These are phyloP conservation scores for Lithosia quadra DNA, from an alignment of 2,888 invertebrate genomes.

Conservation along the genomic window DNA sequence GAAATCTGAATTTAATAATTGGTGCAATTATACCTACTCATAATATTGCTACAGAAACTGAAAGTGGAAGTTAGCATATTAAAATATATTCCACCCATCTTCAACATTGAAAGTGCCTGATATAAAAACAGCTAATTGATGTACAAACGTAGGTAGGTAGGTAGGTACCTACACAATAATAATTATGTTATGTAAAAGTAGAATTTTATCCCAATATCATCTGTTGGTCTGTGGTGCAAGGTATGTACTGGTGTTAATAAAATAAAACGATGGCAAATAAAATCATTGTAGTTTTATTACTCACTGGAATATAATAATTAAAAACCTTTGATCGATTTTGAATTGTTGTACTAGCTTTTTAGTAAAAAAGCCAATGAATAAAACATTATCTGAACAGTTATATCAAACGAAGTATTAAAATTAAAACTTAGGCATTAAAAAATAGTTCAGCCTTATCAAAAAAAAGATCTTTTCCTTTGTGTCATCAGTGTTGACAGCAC, in stretches of 20 bases:
- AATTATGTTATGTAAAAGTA: too few relatives aligned
- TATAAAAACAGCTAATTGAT: too few relatives aligned
- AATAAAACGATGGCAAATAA: slow-evolving; percentile 51
- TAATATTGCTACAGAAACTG: too few relatives aligned
- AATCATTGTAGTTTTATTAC: slow-evolving; percentile 81
- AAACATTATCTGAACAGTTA: slow-evolving; percentile 75
- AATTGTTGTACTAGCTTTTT: slow-evolving; percentile 83
- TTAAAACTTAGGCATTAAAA: slow-evolving; percentile 82
- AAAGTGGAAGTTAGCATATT: too few relatives aligned
- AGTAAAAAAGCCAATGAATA: slow-evolving; percentile 72
- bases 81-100: too few relatives aligned
- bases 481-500: slow-evolving; percentile 76
- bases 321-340: slow-evolving; percentile 81
- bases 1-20: too few relatives aligned
- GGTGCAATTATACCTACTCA: too few relatives aligned
- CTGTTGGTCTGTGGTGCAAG: background rate
- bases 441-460: slow-evolving; percentile 86
- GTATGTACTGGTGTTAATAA: background rate
- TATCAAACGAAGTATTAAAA: slow-evolving; percentile 77
- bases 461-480: slow-evolving; percentile 83
- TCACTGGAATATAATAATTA: slow-evolving; percentile 82
- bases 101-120: too few relatives aligned
- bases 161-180: too few relatives aligned
- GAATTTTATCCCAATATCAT: too few relatives aligned
- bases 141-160: too few relatives aligned